Conservation (phyloP, 2,113 vertebrate genomes). For the Leptosomus discolor region DNA sequence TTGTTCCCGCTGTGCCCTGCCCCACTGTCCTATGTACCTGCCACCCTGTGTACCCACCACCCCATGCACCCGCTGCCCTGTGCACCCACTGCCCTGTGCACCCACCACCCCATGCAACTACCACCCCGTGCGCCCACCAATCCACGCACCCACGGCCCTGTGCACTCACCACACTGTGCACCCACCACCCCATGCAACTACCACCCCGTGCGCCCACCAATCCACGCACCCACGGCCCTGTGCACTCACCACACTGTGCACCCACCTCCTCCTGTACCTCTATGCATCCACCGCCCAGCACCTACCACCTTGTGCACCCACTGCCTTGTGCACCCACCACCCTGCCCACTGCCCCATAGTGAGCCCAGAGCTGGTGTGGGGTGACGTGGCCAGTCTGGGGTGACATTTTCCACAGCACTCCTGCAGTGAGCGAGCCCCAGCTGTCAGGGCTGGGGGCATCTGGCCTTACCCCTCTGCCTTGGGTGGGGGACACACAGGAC, state of each 20-base stretch:
- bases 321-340: background rate
- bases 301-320: background rate
- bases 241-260: background rate
- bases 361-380: background rate
- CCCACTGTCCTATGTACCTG: background rate
- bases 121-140: rapidly evolving
- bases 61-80: background rate
- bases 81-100: background rate
- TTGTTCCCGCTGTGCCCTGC: background rate
- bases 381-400: background rate
- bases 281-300: background rate
- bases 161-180: background rate
- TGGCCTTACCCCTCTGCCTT: background rate
- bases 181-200: background rate
- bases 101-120: background rate
- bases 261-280: background rate
- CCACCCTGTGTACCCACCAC: rapidly evolving
- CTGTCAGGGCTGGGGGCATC: background rate
- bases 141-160: background rate
- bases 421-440: background rate
- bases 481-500: background rate
- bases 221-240: too few species aligned
- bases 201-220: rapidly evolving
- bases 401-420: background rate
- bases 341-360: background rate